phyloP scores from a whole-genome alignment of 2,113 vertebrate genomes.

The Psophia crepitans region DNA sequence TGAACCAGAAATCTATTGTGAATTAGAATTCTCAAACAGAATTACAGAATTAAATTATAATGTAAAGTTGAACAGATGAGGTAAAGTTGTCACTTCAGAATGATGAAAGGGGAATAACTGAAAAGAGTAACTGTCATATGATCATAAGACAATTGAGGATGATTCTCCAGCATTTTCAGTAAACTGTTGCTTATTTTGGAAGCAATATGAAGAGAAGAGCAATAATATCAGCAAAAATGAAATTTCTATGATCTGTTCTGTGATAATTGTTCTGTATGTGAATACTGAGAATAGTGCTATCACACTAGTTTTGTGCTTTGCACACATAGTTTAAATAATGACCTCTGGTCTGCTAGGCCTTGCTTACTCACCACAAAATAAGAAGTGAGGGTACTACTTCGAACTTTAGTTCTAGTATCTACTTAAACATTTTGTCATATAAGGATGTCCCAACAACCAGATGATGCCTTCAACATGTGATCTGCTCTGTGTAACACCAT shows the following conservation, averaged over 20 bases:
- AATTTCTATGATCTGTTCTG: background rate
- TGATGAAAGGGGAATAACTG: background rate
- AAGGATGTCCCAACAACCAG: background rate
- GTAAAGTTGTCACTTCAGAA: background rate
- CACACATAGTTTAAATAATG: background rate
- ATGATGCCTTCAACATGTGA: background rate
- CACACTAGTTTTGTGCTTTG: background rate
- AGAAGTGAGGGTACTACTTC: background rate
- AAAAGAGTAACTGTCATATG: background rate
- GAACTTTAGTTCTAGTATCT: background rate
- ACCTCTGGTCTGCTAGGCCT: background rate
- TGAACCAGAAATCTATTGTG: background rate
- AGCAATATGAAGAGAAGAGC: background rate
- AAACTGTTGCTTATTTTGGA: background rate
- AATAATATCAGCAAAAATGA: background rate
- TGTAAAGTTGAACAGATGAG: background rate
- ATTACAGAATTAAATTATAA: background rate
- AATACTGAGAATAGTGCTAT: background rate
- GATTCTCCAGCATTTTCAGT: background rate
- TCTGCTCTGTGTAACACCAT: constrained; percentile 15
- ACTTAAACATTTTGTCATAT: background rate
- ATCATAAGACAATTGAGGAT: background rate
- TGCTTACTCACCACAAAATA: background rate
- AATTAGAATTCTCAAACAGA: background rate
- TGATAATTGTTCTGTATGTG: background rate